Base-by-base conservation (phyloP, 2,888 invertebrate species). In the Torymus texanus region DNA sequence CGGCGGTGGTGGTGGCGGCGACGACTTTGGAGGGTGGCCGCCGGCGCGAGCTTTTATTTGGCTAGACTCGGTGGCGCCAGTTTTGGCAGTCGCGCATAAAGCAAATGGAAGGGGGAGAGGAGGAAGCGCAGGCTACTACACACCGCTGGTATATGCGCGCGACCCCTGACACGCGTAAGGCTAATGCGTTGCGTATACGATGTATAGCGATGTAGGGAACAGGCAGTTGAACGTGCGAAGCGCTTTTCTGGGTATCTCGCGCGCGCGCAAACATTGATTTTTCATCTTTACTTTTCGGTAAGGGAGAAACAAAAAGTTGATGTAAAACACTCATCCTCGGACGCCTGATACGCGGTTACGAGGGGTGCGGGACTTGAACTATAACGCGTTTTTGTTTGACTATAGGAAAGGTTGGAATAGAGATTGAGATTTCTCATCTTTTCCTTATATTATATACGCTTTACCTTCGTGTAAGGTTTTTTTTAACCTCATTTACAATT, bases 31-130 rank as follows among this genome's bases (percentile, higher is more conserved):
- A 12, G 62, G 51, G 53, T 18, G 13, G 61, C 21, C 56, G 79
- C 5, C 61, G 72, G n/a, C 56, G 56, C 55, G 65, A 83, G 84
- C 84, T 88, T 88, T 88, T 87, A 88, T 88, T 88, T 86, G 88
- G 88, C 88, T 88, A 88, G 88, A 88, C 88, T 84, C 82, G 75
- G 76, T 79, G 88, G 85, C 88, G 87, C 85, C 67, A 58, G 62
- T 79, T 79, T 79, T 75, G 71, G 75, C 75, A 71, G 41, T 50
- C 58, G 67, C 16, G 41, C 41, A 55, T 51, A 59, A 2, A 16
- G 41, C n/a, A 24, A 53, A 62, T 29, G 16, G 58, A 11, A 16
- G 10, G 13, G 21, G 55, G n/a, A 3, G 65, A 12, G 18, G 51
- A 16, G 58, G 41, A 41, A 41, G 41, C 41, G 41, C 41, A 4